Evolutionary conservation across 1,140 invertebrate genomes (phyloP).

Genomic region (Choristoneura fumiferana): DNA sequence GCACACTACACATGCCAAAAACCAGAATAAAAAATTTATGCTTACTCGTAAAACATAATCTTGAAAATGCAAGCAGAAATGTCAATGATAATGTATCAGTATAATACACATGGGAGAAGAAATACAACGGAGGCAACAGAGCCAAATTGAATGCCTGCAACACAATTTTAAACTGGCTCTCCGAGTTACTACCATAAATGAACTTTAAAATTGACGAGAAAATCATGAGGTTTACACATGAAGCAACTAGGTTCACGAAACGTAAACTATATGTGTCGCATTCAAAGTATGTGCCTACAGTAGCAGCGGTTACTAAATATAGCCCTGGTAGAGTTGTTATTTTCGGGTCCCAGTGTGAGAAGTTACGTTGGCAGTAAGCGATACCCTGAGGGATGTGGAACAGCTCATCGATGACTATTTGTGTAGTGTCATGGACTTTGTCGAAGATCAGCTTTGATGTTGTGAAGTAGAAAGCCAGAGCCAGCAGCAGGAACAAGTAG

Average conservation of each 20-base stretch:
- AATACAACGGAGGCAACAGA: slow-evolving; percentile 93
- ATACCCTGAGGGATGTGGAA: slow-evolving; percentile 96
- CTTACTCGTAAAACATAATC: slow-evolving; percentile 64
- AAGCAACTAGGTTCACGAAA: slow-evolving; percentile 86
- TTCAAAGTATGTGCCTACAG: slow-evolving; percentile 80
- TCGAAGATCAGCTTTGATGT: slow-evolving; percentile 77
- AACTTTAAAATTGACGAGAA: slow-evolving; percentile 58
- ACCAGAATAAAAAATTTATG: slow-evolving; percentile 46
- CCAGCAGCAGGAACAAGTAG: slow-evolving; percentile 24
- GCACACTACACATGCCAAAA: slow-evolving; percentile 83
- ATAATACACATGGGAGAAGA: slow-evolving; percentile 97
- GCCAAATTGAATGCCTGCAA: slow-evolving; percentile 83
- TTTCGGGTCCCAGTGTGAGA: slow-evolving; percentile 95
- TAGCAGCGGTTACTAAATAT: slow-evolving; percentile 86
- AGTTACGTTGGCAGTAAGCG: slow-evolving; percentile 90
- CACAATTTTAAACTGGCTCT: slow-evolving; percentile 52
- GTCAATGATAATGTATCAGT: slow-evolving; percentile 92
- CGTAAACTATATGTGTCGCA: slow-evolving; percentile 88
- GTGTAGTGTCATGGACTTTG: slow-evolving; percentile 72
- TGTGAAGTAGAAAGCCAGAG: slow-evolving; percentile 35
- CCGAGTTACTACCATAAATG: slow-evolving; percentile 53
- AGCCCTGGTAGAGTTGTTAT: slow-evolving; percentile 98
- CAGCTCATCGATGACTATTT: slow-evolving; percentile 91
- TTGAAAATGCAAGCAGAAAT: slow-evolving; percentile 78
- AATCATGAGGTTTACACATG: slow-evolving; percentile 83